Evolutionary conservation across 2,797 vertebrate species (phyloP), one percentile per base, ranked within the genome.

Genomic region (Falco peregrinus): DNA sequence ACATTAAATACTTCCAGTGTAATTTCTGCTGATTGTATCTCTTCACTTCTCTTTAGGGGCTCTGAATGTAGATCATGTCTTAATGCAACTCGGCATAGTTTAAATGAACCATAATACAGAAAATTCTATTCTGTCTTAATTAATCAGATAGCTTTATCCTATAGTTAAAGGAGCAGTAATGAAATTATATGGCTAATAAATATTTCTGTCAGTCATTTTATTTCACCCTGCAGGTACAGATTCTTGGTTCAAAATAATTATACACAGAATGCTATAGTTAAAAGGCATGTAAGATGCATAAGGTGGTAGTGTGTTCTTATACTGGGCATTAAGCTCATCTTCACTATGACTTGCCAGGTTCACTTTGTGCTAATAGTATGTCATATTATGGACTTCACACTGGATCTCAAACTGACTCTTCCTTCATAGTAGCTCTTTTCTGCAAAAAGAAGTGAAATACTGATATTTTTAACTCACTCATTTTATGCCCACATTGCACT

Each of bases 21-120:
- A 89, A 96, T 95, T 97, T 96, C 86, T 96, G 81, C 90, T 96
- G 96, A 95, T 96, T 95, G 68, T 96, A 87, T 94, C 90, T 68
- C 88, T 92, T 90, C 0, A 0, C 81, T 87, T 90, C 88, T 93
- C 78, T 96, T 93, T 82, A 87, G 90, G 86, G 86, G 83, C 86
- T 89, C 60, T 92, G 88, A 71, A 74, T 84, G 90, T 87, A 94
- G 88, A 92, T 94, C 75, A 79, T 39, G 68, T 86, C 81, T 89
- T 96, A 95, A 92, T 95, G 84, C 78, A 92, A 77, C 60, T 80
- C 33, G 53, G 78, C 86, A 35, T 47, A 53, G 68, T 93, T 94
- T 90, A 96, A 96, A 95, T 93, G 86, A 96, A 90, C 90, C 78
- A 2, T 95, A 76, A 76, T 94, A 56, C 37, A 70, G 84, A 92